These are phyloP conservation scores for Tromatobia lineatoria DNA, from an alignment of 2,888 invertebrate genomes.

Conservation along the genomic window DNA sequence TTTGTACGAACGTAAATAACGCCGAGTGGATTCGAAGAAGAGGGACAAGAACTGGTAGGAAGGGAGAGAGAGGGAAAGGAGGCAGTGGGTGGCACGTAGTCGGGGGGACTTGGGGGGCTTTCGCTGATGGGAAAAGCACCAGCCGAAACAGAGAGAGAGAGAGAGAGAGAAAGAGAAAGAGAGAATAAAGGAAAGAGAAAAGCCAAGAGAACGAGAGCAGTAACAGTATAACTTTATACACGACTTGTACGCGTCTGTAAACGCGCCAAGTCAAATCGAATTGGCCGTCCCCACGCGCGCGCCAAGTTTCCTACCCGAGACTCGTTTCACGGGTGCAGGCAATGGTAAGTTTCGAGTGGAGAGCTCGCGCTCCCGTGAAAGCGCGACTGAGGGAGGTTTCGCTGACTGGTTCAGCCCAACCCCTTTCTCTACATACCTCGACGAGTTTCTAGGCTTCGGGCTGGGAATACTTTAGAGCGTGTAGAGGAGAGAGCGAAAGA, in stretches of 20 bases:
- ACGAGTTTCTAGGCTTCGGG: not conserved
- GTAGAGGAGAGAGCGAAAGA: not conserved
- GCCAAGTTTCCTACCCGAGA: conserved; percentile 70
- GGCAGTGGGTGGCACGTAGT: conserved; percentile 34
- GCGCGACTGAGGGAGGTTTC: conserved; percentile 7
- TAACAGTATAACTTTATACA: conserved; percentile 66
- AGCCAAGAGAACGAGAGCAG: conserved; percentile 54
- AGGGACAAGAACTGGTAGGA: not conserved
- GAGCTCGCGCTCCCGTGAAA: conserved; percentile 22
- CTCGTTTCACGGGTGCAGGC: conserved; percentile 72
- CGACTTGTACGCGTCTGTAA: conserved; percentile 69
- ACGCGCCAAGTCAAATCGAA: conserved; percentile 75
- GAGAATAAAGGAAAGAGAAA: conserved; percentile 10
- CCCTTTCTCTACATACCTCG: not conserved
- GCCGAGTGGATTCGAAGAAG: conserved; percentile 56
- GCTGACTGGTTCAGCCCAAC: conserved; percentile 17
- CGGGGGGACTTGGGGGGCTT: conserved; percentile 30
- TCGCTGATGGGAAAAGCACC: conserved; percentile 64
- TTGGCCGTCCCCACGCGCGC: conserved; percentile 66
- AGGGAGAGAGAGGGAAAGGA: conserved; percentile 2
- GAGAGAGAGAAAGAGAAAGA: not conserved
- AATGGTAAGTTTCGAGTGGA: conserved; percentile 67
- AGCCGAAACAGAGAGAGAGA: conserved; percentile 32
- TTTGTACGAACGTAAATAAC: conserved; percentile 65
- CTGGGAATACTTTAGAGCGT: not conserved